phyloP scores from a whole-genome alignment of 2,888 invertebrate genomes.

The Brachyptera risi region DNA sequence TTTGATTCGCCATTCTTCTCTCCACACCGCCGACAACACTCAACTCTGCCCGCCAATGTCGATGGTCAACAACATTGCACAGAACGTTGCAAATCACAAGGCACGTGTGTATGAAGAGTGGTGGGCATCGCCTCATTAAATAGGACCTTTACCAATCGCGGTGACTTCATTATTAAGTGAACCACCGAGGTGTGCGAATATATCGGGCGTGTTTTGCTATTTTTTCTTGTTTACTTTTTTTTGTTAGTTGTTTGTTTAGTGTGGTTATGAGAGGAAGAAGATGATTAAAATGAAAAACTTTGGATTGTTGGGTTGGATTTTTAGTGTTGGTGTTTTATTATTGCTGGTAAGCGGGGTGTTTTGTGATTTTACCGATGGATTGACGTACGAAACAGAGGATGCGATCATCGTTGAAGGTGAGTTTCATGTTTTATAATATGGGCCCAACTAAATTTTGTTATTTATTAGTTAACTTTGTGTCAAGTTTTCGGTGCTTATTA shows the following conservation, averaged over 20 bases:
- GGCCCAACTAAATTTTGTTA: too few species aligned
- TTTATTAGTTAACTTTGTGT: too few species aligned
- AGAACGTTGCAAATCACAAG: background rate
- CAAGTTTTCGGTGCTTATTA: too few species aligned
- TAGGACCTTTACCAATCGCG: background rate
- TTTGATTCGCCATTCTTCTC: background rate
- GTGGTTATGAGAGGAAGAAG: background rate
- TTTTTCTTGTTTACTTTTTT: background rate
- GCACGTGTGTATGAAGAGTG: background rate
- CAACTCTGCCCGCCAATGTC: too few species aligned
- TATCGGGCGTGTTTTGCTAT: background rate
- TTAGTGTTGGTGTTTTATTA: background rate
- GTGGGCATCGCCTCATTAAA: background rate
- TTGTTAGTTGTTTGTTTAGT: background rate
- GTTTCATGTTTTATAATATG: too few species aligned
- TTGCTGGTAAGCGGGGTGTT: background rate
- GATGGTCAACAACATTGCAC: too few species aligned
- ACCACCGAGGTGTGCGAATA: background rate
- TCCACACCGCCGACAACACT: too few species aligned
- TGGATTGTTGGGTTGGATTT: constrained; percentile 5
- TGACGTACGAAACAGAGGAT: constrained; percentile 14
- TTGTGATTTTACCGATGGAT: too few species aligned
- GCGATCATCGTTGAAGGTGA: constrained; percentile 16
- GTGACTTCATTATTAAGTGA: background rate
- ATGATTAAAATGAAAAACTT: constrained; percentile 7